Base-by-base conservation (phyloP, 2,113 vertebrate genomes). In the Chaetodon trifascialis region DNA sequence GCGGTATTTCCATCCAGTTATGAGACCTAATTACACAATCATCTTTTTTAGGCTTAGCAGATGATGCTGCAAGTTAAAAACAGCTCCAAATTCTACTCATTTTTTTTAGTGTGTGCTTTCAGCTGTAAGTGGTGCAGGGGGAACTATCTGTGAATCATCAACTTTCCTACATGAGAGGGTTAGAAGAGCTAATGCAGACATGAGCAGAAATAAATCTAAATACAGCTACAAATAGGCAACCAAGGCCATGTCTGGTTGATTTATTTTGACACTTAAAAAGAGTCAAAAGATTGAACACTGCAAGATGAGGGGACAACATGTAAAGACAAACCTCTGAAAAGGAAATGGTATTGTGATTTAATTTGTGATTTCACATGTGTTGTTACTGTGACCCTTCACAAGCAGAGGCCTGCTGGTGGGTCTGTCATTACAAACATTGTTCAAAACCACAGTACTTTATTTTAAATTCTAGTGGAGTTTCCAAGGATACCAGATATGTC, bases 81-180 rank as follows among this genome's bases (percentile, higher is more conserved):
- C 67, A 49, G 5, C 17, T 73, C 23, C 42, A 30, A 38, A 62
- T 19, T 34, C 15, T 34, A 21, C n/a, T 30, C 17, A 83, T 60
- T 76, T 83, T 80, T 84, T 82, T 7, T 21, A 87, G 74, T 21
- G 80, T 83, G 52, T 86, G 84, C 83, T 81, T 83, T 87, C 80
- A 83, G 79, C 72, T 80, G 11, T 73, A 87, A 87, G 88, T 88
- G 69, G 63, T 83, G 84, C 79, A 60, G 54, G 49, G 12, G 73
- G 60, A 76, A 67, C 59, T 74, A 80, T 80, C 59, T 74, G 78
- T 8, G 65, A 87, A 87, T 90, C 86, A 89, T 91, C 84, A 91
- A 76, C 79, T 91, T 88, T 89, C 68, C 52, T 66, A 65, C 79
- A 83, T 44, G 79, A 77, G 68, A 74, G 75, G 75, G 42, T 74